Evolutionary conservation across 2,113 vertebrate genomes (phyloP).

Genomic region (Astur gentilis): DNA sequence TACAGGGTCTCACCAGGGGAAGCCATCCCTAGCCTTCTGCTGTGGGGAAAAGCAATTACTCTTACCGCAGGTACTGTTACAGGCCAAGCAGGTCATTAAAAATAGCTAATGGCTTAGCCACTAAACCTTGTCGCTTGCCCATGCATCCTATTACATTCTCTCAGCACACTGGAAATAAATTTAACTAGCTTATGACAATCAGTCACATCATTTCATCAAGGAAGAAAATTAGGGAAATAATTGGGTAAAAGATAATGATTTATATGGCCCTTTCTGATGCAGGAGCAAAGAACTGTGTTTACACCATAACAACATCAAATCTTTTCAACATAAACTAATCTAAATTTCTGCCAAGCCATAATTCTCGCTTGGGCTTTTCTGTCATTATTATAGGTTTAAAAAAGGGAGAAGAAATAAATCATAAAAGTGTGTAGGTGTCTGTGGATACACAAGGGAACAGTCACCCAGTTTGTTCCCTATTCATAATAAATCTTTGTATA

Average conservation of each 20-base stretch:
- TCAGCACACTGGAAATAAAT: neutral
- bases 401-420: neutral
- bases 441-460: neutral
- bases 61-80: neutral
- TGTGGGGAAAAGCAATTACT: neutral
- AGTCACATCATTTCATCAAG: neutral
- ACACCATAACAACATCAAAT: neutral
- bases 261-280: neutral
- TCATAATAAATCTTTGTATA: neutral
- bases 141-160: neutral
- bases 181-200: neutral
- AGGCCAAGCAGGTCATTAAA: neutral
- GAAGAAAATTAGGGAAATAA: neutral
- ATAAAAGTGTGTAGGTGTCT: neutral
- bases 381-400: neutral
- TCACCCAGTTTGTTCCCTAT: neutral
- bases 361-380: conserved; percentile 1
- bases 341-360: neutral
- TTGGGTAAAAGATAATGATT: neutral
- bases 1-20: neutral
- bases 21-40: neutral
- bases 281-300: neutral
- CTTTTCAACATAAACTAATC: neutral
- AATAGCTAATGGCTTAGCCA: neutral
- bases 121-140: neutral